Base-by-base conservation (phyloP, 2,888 invertebrate genomes). In the Melanostoma scalare region DNA sequence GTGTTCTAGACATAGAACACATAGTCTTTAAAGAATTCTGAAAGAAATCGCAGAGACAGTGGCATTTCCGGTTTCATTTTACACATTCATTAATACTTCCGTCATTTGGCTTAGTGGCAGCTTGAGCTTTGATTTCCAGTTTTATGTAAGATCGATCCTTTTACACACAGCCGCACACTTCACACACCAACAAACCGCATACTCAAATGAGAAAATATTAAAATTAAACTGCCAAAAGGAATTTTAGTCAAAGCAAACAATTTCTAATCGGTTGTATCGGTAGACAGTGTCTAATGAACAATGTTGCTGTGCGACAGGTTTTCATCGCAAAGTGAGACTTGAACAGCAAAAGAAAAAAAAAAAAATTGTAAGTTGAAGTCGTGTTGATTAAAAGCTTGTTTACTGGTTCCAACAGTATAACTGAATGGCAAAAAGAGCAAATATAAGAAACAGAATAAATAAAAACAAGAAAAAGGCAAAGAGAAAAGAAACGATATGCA, bases 371-470 rank as follows among this genome's bases (percentile, higher is more conserved):
- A 72, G 58, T 67, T 46, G 68, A 68, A 72, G 65, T 72, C 63
- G 71, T 78, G 71, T 73, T 82, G 72, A 82, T 82, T 77, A 82
- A 78, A 82, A 68, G 77, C 78, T 78, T 73, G 55, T 82, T 82
- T 68, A 52, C 56, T 42, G 60, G 53, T 60, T 44, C 40, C 9
- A 40, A 60, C 50, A 40, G 63, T 44, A 55, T 8, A n/a, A 5
- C 10, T 30, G 60, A 35, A 50, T 40, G 42, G 68, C 44, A 63
- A 44, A 33, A 30, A 52, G 58, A 9, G 8, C 5, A 6, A n/a
- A n/a, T 1, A n/a, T 10, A 6, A 10, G 2, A 5, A 33, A n/a
- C 0, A 35, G 6, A 36, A 31, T 1, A 1, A 10, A 30, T 2
- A 38, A 48, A 40, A 56, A 56, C 6, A 36, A n/a, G 5, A 10